Conservation (phyloP, 1,140 invertebrate species). For the Colletes latitarsis region DNA sequence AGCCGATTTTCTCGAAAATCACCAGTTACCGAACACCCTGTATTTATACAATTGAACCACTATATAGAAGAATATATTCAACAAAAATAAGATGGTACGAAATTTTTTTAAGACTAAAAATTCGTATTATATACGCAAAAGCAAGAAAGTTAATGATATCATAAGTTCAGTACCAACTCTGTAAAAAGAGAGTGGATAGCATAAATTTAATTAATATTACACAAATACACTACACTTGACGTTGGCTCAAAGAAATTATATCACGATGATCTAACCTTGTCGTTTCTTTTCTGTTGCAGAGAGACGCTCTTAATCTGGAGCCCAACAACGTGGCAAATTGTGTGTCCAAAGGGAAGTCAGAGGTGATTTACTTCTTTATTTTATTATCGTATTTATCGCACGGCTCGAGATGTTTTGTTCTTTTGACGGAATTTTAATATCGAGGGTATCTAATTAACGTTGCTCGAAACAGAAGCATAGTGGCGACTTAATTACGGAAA, state of each 20-base stretch:
- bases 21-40: too few species aligned
- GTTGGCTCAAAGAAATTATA: neutral
- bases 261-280: neutral
- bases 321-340: conserved; percentile 89
- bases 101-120: too few species aligned
- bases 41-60: too few species aligned
- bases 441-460: conserved; percentile 8
- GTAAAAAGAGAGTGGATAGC: too few species aligned
- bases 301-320: conserved; percentile 88
- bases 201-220: too few species aligned
- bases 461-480: neutral
- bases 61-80: too few species aligned
- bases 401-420: neutral
- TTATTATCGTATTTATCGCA: conserved; percentile 10
- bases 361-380: conserved; percentile 82
- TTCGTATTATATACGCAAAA: too few species aligned
- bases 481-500: conserved; percentile 41
- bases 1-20: too few species aligned
- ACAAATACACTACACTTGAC: neutral
- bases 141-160: too few species aligned
- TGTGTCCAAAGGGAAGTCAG: conserved; percentile 92
- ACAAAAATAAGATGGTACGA: too few species aligned
- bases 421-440: conserved; percentile 47
- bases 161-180: too few species aligned
- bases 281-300: conserved; percentile 83